A percentile compares a stretch with the other conserved stretches of the same genome.
These are phyloP conservation scores for Pedetes capensis DNA, from an alignment of 2,113 vertebrate genomes.

Conservation along the genomic window DNA sequence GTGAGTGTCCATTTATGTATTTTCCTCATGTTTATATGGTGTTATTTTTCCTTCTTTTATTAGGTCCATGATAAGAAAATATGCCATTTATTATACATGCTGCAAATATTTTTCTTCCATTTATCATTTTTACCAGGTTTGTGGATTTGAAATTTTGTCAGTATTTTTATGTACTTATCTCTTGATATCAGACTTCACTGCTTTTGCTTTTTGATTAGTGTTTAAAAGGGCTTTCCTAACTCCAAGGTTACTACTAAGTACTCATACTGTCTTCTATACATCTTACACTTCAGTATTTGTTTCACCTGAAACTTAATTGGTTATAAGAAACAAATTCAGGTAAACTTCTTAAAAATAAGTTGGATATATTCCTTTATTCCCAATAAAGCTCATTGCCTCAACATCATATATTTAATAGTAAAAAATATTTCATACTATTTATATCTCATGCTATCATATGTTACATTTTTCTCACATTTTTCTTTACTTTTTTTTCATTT, in stretches of 20 bases:
- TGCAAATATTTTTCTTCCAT: constrained; percentile 36
- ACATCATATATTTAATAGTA: neutral
- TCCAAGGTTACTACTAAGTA: constrained; percentile 7
- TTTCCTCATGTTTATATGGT: constrained; percentile 41
- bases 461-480: neutral
- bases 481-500: neutral
- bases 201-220: constrained; percentile 38
- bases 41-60: constrained; percentile 19
- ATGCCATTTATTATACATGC: neutral
- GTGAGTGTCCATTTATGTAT: neutral
- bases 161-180: constrained; percentile 33
- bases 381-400: too few species aligned
- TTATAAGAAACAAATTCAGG: neutral
- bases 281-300: neutral
- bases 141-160: constrained; percentile 19
- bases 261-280: neutral
- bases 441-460: neutral
- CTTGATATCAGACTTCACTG: constrained; percentile 4
- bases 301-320: constrained; percentile 18
- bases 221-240: neutral
- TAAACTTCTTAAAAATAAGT: neutral
- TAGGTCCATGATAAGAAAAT: constrained; percentile 26
- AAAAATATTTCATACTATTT: neutral
- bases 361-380: neutral
- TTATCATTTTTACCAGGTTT: constrained; percentile 27